Base-by-base conservation (phyloP, 2,113 vertebrate genomes). In the Triplophysa rosa region DNA sequence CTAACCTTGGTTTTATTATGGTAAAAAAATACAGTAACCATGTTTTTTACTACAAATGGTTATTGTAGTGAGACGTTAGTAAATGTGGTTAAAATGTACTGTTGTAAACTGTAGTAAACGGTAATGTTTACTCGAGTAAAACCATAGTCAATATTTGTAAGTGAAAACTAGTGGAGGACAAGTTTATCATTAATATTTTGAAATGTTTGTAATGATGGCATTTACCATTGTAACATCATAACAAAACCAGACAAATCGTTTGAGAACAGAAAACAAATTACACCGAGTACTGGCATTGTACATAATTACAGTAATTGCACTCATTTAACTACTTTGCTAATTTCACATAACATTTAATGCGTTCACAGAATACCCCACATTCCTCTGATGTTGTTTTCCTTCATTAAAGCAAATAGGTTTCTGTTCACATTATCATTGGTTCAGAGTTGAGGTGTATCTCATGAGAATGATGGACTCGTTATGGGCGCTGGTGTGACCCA, bases 401-500 rank as follows among this genome's bases (percentile, higher is more conserved):
- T 74, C 33, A 74, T 74, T 63, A 63, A 26, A 73, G 40, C 3
- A 17, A 23, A 61, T 59, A 40, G 37, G n/a, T 17, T 21, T 45
- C 61, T n/a, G 17, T 56, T 10, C 6, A 8, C 33, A 9, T 2
- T 49, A 75, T 19, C 56, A 69, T 29, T 52, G 7, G 45, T 52
- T 68, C 47, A 59, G 33, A 45, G 19, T 11, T 47, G 37, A 67
- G 29, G 65, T 69, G 54, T 24, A 24, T 29, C 76, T 76, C n/a
- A 24, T 24, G 61, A 40, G 1, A 12, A 58, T 17, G 42, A 66
- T 45, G 64, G 65, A 68, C 54, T 76, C 21, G 76, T 71, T 29
- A 45, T 62, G 62, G 42, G 7, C 42, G 67, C 63, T 14, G 37
- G 8, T 47, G 24, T 82, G 75, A 64, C 76, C 56, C 59, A 23